Evolutionary conservation across 2,113 vertebrate genomes (phyloP).

Genomic region (Cyanoderma ruficeps): DNA sequence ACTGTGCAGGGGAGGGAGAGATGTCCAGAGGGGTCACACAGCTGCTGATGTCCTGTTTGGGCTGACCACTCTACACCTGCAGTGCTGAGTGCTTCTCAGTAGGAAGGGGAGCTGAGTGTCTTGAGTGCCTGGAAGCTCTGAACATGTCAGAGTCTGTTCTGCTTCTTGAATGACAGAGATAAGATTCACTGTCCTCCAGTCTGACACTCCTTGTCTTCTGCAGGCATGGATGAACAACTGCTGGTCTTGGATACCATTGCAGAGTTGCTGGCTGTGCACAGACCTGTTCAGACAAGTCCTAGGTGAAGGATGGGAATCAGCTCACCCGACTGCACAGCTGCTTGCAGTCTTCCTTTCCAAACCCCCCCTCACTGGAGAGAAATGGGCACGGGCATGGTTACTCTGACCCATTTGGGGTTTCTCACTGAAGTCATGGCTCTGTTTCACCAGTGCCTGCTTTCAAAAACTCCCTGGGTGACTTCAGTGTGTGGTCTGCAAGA

Average conservation of each 20-base stretch:
- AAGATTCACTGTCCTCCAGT: background rate
- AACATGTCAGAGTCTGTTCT: background rate
- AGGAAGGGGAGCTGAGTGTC: background rate
- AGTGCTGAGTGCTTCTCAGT: background rate
- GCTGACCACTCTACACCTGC: background rate
- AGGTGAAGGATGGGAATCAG: background rate
- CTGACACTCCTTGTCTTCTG: background rate
- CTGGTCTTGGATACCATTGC: background rate
- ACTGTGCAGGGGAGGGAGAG: background rate
- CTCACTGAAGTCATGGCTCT: background rate
- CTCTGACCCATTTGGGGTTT: background rate
- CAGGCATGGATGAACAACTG: background rate
- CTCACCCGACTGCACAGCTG: background rate
- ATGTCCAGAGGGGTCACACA: background rate
- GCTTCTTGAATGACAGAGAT: background rate
- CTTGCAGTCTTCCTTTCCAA: background rate
- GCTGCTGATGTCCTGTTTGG: background rate
- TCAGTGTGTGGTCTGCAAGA: background rate
- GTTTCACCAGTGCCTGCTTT: background rate
- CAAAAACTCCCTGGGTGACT: background rate
- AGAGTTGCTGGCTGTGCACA: background rate
- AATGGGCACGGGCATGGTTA: background rate
- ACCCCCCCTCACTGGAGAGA: background rate
- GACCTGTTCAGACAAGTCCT: background rate
- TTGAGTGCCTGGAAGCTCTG: background rate